A percentile compares a stretch with the other conserved stretches of the same genome.
phyloP scores from a whole-genome alignment of 2,797 vertebrate species.

The Megalops cyprinoides region DNA sequence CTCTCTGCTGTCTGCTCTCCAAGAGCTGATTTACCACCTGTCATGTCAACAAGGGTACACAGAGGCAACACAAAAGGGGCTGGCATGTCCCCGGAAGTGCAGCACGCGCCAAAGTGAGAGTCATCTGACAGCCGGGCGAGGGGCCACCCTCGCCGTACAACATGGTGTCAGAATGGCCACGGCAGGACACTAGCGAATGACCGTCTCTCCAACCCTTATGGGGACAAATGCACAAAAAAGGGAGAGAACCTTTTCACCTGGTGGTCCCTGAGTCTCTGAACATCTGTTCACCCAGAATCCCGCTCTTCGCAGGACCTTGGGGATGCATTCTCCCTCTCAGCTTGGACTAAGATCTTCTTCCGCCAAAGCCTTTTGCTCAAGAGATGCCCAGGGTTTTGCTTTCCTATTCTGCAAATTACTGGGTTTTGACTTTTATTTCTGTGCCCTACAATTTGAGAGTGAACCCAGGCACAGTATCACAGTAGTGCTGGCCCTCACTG shows the following conservation, averaged over 20 bases:
- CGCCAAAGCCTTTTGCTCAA: constrained; percentile 66
- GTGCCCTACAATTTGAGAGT: constrained; percentile 17
- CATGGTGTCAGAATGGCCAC: background rate
- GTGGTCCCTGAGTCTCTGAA: constrained; percentile 75
- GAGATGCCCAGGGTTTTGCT: constrained; percentile 60
- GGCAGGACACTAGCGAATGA: background rate
- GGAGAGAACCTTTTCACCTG: constrained; percentile 72
- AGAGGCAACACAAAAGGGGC: constrained; percentile 51
- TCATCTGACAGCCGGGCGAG: constrained; percentile 9
- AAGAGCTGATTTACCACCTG: constrained; percentile 60
- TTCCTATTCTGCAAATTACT: constrained; percentile 44
- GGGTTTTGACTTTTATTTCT: background rate
- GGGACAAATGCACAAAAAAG: constrained; percentile 16
- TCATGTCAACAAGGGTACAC: constrained; percentile 61
- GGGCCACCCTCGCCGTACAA: background rate
- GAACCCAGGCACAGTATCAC: constrained; percentile 17
- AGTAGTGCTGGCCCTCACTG: constrained; percentile 55
- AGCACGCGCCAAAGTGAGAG: constrained; percentile 28
- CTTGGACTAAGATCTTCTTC: constrained; percentile 79
- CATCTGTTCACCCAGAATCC: constrained; percentile 31
- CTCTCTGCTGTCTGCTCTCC: constrained; percentile 35
- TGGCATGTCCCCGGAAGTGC: constrained; percentile 34
- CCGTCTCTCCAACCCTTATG: background rate
- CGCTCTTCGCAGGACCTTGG: constrained; percentile 8
- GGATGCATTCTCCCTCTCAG: constrained; percentile 50